Percentiles rank a stretch among this genome's conserved stretches.
Conservation (phyloP, 2,113 vertebrate species). For the Phainopepla nitens region DNA sequence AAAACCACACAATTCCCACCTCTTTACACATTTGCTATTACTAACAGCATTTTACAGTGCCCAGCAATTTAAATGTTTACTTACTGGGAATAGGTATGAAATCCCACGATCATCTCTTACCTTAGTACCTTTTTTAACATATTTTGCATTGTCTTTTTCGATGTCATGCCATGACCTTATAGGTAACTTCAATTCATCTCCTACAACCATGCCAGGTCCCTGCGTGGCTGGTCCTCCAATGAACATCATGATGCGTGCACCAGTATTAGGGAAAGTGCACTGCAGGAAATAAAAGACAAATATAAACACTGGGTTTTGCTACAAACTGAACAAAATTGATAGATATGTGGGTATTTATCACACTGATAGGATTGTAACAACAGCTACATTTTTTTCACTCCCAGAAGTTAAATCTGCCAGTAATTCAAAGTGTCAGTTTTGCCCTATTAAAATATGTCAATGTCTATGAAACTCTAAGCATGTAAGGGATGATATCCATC, state of each 20-base stretch:
- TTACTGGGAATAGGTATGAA: not conserved
- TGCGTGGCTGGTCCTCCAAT: slow-evolving; percentile 95
- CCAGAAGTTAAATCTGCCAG: not conserved
- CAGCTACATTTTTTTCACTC: not conserved
- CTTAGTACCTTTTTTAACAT: slow-evolving; percentile 97
- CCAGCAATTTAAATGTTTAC: not conserved
- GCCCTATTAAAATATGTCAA: not conserved
- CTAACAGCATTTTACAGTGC: not conserved
- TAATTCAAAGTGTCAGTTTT: not conserved
- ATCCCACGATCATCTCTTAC: slow-evolving; percentile 61
- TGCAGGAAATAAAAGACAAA: slow-evolving; percentile 47
- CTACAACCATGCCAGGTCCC: slow-evolving; percentile 97
- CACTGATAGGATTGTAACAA: not conserved
- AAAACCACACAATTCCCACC: not conserved
- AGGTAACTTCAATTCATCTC: slow-evolving; percentile 92
- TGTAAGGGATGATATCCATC: not conserved
- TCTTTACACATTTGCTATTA: not conserved
- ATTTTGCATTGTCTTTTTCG: slow-evolving; percentile 98
- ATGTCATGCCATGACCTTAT: slow-evolving; percentile 99
- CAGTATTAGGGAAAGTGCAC: slow-evolving; percentile 96
- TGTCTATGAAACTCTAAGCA: rapidly evolving
- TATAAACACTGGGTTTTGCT: not conserved
- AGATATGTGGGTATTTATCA: not conserved
- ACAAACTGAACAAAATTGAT: not conserved
- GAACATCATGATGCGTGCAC: slow-evolving; percentile 95